Evolutionary conservation across 1,140 invertebrate species (phyloP).

Genomic region (Anadara kagoshimensis): DNA sequence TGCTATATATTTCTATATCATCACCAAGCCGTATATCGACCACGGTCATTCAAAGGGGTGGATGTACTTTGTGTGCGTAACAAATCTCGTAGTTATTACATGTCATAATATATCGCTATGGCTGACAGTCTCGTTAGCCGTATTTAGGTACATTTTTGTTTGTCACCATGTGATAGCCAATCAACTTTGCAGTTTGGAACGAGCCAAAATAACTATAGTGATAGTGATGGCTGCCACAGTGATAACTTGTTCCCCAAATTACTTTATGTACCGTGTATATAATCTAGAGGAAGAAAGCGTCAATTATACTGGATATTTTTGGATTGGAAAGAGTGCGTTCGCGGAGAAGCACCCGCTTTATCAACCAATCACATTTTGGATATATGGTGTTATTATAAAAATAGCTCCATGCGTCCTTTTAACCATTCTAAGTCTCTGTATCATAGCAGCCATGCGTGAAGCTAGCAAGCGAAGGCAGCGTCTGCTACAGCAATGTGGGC

Average conservation of each 20-base stretch:
- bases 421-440: conserved; percentile 85
- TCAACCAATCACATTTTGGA: conserved; percentile 80
- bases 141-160: conserved; percentile 95
- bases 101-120: conserved; percentile 95
- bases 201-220: conserved; percentile 85
- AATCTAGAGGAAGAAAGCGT: conserved; percentile 16
- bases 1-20: conserved; percentile 79
- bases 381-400: conserved; percentile 91
- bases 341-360: conserved; percentile 44
- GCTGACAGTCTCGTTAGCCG: conserved; percentile 91
- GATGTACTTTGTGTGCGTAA: conserved; percentile 69
- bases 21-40: conserved; percentile 41
- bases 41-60: conserved; percentile 55
- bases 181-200: conserved; percentile 82
- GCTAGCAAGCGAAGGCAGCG: conserved; percentile 63
- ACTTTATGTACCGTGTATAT: conserved; percentile 69
- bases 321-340: conserved; percentile 50
- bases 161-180: conserved; percentile 83
- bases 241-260: conserved; percentile 86
- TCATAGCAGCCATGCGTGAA: conserved; percentile 83
- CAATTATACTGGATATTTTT: conserved; percentile 37
- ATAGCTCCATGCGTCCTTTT: conserved; percentile 86
- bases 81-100: conserved; percentile 82
- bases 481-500: conserved; percentile 57
- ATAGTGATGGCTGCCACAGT: conserved; percentile 83